Percentiles rank a stretch among this genome's conserved stretches.
Evolutionary conservation across 2,113 vertebrate species (phyloP).

Genomic region (Seriola rivoliana): DNA sequence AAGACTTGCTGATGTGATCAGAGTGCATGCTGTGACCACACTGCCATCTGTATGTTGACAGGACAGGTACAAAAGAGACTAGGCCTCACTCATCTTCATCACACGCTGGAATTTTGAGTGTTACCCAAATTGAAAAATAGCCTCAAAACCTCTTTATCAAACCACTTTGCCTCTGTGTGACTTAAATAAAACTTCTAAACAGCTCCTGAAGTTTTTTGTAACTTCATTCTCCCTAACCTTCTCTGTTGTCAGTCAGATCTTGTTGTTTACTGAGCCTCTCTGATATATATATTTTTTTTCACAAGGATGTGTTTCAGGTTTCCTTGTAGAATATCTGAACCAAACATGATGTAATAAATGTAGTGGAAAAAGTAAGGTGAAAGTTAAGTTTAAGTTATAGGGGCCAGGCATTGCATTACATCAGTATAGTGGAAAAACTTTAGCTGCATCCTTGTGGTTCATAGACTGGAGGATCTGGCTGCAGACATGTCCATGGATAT

Average conservation of each 20-base stretch:
- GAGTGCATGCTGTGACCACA: conserved; percentile 37
- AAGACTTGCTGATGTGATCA: neutral
- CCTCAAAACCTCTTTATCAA: too few relatives aligned
- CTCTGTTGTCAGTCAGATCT: neutral
- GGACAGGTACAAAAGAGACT: conserved; percentile 9
- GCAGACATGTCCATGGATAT: too few relatives aligned
- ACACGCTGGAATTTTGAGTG: too few relatives aligned
- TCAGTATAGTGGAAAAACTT: too few relatives aligned
- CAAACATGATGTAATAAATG: neutral
- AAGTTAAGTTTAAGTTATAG: neutral
- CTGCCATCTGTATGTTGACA: conserved; percentile 41
- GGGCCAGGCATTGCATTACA: neutral
- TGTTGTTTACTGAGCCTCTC: neutral
- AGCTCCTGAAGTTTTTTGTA: neutral
- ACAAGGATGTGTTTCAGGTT: neutral
- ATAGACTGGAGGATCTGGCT: too few relatives aligned
- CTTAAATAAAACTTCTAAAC: too few relatives aligned
- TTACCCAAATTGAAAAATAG: too few relatives aligned
- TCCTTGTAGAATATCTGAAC: too few relatives aligned
- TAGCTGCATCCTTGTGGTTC: too few relatives aligned
- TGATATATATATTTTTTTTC: too few relatives aligned
- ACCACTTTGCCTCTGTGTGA: too few relatives aligned
- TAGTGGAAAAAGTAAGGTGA: neutral
- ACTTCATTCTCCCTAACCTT: neutral
- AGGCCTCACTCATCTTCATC: too few relatives aligned